Conservation (phyloP, 30 jellyfish, hydroid and myxozoan species). For the Chrysaora quinquecirrha region DNA sequence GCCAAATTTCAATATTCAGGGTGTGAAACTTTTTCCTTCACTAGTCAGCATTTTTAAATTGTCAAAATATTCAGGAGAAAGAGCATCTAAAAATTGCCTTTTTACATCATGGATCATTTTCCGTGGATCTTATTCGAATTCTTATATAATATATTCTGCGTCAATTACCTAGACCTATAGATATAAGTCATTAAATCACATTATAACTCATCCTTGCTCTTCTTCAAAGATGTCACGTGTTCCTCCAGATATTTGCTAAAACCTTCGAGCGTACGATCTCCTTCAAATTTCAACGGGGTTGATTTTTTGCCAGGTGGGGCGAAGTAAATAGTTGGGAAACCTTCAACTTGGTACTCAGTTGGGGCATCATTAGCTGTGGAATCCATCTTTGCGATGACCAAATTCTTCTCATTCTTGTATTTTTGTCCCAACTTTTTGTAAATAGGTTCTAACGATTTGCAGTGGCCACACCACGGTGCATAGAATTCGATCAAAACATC, state of each 20-base stretch:
- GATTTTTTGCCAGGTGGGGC: conserved; percentile 95
- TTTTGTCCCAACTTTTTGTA: conserved; percentile 91
- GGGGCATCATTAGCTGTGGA: conserved; percentile 97
- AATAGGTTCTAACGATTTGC: conserved; percentile 93
- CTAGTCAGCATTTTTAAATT: too few relatives aligned
- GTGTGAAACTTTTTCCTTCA: too few relatives aligned
- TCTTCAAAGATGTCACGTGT: conserved; percentile 62
- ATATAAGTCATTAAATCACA: too few relatives aligned
- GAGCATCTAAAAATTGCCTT: too few relatives aligned
- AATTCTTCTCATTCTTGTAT: conserved; percentile 81
- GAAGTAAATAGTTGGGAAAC: conserved; percentile 97
- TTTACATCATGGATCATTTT: too few relatives aligned
- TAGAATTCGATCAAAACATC: conserved; percentile 97
- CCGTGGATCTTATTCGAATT: too few relatives aligned
- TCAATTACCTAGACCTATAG: too few relatives aligned
- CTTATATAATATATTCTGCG: too few relatives aligned
- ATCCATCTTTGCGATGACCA: conserved; percentile 96
- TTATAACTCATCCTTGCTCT: conserved; percentile 75
- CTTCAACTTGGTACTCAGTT: conserved; percentile 84
- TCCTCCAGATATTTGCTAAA: conserved; percentile 83
- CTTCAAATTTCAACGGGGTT: conserved; percentile 89
- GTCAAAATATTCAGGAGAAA: too few relatives aligned
- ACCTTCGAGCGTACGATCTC: conserved; percentile 86
- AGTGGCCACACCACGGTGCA: conserved; percentile 99
- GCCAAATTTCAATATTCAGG: too few relatives aligned